Evolutionary conservation across 2,797 vertebrate genomes (phyloP).

Genomic region (Hipposideros larvatus): DNA sequence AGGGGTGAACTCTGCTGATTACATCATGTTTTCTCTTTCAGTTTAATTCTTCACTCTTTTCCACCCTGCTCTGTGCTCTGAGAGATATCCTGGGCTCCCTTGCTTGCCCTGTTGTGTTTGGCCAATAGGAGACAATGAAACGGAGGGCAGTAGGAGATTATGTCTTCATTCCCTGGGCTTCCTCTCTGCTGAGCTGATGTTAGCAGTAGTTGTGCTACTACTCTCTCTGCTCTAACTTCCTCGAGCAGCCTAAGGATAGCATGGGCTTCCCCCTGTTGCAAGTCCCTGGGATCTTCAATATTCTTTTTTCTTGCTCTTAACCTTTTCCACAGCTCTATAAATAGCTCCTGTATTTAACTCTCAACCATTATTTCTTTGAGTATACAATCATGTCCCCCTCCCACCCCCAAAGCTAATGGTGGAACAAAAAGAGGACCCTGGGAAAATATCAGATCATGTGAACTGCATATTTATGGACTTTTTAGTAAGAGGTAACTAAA

Average conservation of each 20-base stretch:
- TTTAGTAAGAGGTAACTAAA: conserved; percentile 26
- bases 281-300: not conserved
- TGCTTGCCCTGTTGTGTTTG: not conserved
- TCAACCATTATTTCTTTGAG: not conserved
- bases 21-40: not conserved
- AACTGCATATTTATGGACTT: not conserved
- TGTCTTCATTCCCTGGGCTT: not conserved
- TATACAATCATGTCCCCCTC: not conserved
- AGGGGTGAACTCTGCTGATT: not conserved
- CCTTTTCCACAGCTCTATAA: not conserved
- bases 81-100: not conserved
- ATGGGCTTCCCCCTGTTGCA: not conserved
- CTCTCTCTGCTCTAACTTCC: not conserved
- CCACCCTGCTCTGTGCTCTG: not conserved
- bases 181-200: not conserved
- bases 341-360: not conserved
- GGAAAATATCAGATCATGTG: not conserved
- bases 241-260: not conserved
- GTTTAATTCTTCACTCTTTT: not conserved
- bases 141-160: not conserved
- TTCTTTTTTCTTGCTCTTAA: not conserved
- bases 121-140: not conserved
- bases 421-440: not conserved
- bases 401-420: not conserved
- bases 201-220: not conserved